A percentile compares a stretch with the other conserved stretches of the same genome.
Conservation (phyloP, 2,888 invertebrate species). For the Stomorhina lunata region DNA sequence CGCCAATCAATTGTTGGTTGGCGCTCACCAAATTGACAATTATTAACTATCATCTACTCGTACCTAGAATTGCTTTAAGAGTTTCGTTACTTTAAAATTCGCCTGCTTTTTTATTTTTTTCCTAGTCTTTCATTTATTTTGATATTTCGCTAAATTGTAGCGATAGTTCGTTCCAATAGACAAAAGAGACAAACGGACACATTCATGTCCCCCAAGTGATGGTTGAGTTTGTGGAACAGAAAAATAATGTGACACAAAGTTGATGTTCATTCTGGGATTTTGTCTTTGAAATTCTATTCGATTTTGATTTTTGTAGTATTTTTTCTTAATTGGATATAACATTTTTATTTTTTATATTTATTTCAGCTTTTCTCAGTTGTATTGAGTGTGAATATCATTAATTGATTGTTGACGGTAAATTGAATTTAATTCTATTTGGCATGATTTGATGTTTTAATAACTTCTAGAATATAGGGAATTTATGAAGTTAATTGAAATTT, state of each 20-base stretch:
- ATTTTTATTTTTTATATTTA: background rate
- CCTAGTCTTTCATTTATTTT: background rate
- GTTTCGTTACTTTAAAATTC: conserved; percentile 11
- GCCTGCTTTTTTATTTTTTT: background rate
- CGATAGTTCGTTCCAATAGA: conserved; percentile 33
- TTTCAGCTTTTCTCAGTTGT: background rate
- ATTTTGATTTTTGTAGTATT: conserved; percentile 25
- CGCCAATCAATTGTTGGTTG: conserved; percentile 65
- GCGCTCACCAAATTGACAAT: conserved; percentile 66
- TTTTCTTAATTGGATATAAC: conserved; percentile 55
- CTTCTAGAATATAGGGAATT: background rate
- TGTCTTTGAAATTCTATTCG: conserved; percentile 18
- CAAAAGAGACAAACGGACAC: conserved; percentile 48
- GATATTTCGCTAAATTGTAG: conserved; percentile 31
- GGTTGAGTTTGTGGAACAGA: conserved; percentile 40
- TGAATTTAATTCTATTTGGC: conserved; percentile 25
- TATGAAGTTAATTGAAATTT: background rate
- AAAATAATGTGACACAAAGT: conserved; percentile 53
- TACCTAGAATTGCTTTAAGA: conserved; percentile 48
- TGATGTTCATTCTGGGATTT: conserved; percentile 63
- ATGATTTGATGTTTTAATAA: conserved; percentile 27
- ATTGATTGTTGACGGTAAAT: conserved; percentile 52
- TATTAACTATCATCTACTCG: conserved; percentile 64
- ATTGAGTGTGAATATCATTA: conserved; percentile 60
- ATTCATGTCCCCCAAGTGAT: conserved; percentile 64